phyloP scores from a whole-genome alignment of 2,113 vertebrate genomes.

The Mormoops blainvillei region DNA sequence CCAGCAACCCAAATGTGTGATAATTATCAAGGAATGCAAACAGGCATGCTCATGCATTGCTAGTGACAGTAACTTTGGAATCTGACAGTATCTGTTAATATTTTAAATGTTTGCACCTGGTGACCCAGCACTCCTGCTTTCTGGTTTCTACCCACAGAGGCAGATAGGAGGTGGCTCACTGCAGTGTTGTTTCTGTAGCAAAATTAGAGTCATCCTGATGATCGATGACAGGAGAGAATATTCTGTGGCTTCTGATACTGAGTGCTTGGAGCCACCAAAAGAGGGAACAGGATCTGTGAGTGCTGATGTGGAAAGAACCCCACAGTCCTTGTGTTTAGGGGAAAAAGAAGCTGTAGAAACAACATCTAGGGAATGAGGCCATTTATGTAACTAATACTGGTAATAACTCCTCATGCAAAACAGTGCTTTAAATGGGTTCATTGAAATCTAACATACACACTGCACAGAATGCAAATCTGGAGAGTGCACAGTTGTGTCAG shows the following conservation, averaged over 20 bases:
- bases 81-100: neutral
- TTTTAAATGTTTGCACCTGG: neutral
- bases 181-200: neutral
- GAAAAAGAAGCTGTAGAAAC: neutral
- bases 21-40: no score
- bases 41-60: no score
- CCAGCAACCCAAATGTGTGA: neutral
- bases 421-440: accelerated
- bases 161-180: neutral
- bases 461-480: neutral
- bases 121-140: neutral
- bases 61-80: neutral
- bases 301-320: neutral
- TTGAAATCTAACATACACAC: neutral
- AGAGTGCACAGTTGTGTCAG: neutral
- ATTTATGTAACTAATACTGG: neutral
- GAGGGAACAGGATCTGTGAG: neutral
- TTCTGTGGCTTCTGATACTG: neutral
- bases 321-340: neutral
- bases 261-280: neutral
- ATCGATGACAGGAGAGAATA: neutral
- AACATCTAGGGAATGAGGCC: no score
- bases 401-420: no score
- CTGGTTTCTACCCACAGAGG: neutral
- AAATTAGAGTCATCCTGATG: neutral